Evolutionary conservation across 2,888 invertebrate species (phyloP).

Genomic region (Psylliodes chrysocephalus): DNA sequence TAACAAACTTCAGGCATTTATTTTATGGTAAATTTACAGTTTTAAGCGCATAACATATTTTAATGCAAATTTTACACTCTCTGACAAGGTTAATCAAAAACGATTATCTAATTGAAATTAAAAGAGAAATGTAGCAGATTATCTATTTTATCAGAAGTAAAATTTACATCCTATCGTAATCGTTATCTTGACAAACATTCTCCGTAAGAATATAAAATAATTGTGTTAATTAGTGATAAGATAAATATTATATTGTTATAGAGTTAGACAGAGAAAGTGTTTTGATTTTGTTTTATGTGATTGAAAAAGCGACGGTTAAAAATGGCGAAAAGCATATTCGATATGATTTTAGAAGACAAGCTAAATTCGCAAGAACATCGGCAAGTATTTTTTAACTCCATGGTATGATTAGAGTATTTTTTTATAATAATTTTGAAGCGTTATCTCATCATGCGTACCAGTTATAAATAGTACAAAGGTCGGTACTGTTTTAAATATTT

Average conservation of each 20-base stretch:
- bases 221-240: constrained; percentile 15
- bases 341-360: constrained; percentile 41
- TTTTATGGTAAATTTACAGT: not conserved
- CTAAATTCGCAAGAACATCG: constrained; percentile 31
- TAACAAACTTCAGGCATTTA: too few species aligned
- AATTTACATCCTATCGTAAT: not conserved
- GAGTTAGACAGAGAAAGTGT: not conserved
- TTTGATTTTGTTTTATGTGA: not conserved
- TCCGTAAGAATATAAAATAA: not conserved
- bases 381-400: constrained; percentile 40
- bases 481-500: too few species aligned
- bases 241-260: constrained; percentile 22
- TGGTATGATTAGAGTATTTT: too few species aligned
- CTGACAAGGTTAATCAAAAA: not conserved
- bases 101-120: too few species aligned
- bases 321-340: constrained; percentile 41
- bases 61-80: not conserved
- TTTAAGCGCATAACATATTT: not conserved
- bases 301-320: constrained; percentile 17
- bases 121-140: too few species aligned
- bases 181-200: constrained; percentile 17
- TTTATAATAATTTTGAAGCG: too few species aligned
- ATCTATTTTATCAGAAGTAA: not conserved
- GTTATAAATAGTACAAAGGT: too few species aligned
- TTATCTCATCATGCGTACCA: too few species aligned